Evolutionary conservation across 2,888 invertebrate genomes (phyloP).

Genomic region (Carpatolechia fugitivella): DNA sequence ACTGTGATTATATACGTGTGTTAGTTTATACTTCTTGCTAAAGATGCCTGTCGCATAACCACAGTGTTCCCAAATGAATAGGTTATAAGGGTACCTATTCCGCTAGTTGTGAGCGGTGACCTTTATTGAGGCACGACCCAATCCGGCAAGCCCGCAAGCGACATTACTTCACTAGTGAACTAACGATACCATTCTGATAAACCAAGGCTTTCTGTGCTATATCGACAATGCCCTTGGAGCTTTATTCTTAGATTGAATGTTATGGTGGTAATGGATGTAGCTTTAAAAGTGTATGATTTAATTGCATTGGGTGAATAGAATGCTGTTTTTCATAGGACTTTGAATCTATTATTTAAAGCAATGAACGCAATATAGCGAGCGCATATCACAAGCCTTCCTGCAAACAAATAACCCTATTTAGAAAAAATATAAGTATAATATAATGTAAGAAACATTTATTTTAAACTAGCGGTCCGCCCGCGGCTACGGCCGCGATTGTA

Average conservation of each 20-base stretch:
- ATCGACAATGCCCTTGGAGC: neutral
- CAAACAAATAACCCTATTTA: too few species aligned
- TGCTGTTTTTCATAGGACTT: too few species aligned
- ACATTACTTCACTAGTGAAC: neutral
- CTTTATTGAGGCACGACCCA: constrained; percentile 29
- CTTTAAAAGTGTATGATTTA: neutral
- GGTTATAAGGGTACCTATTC: neutral
- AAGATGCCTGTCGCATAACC: neutral
- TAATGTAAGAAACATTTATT: too few species aligned
- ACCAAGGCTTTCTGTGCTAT: neutral
- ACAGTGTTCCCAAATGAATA: neutral
- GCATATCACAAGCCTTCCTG: too few species aligned
- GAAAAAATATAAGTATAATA: too few species aligned
- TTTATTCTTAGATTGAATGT: neutral
- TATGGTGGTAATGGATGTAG: neutral
- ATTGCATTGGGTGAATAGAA: neutral
- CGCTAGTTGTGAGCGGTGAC: constrained; percentile 23
- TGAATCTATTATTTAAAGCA: too few species aligned
- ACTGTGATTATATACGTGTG: too few species aligned
- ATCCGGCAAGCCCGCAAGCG: neutral
- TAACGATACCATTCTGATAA: neutral
- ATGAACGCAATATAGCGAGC: too few species aligned
- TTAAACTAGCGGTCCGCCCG: too few species aligned
- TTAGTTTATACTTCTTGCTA: too few species aligned
- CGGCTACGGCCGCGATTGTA: too few species aligned